These are phyloP conservation scores for Magallana angulata DNA, from an alignment of 1,140 invertebrate species.

Conservation along the genomic window DNA sequence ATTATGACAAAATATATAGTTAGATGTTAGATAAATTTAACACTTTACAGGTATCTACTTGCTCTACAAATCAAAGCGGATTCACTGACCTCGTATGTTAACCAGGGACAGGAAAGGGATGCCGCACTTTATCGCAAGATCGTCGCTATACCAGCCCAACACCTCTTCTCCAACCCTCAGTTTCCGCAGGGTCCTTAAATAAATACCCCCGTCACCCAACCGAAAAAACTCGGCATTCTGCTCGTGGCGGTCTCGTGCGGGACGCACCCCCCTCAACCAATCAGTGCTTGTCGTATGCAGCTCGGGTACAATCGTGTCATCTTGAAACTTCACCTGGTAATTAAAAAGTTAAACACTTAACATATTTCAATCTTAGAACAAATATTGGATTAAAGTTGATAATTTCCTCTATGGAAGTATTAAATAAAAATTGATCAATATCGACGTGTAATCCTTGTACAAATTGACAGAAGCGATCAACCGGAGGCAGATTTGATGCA, in stretches of 20 bases:
- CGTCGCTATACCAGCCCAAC: constrained; percentile 90
- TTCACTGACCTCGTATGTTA: constrained; percentile 88
- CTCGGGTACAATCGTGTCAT: constrained; percentile 51
- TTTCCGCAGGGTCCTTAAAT: constrained; percentile 74
- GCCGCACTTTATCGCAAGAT: constrained; percentile 85
- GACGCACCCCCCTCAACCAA: constrained; percentile 82
- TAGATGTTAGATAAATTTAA: too few relatives aligned
- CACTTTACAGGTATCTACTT: too few relatives aligned
- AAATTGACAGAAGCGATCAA: constrained; percentile 10
- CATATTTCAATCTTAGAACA: constrained; percentile 28
- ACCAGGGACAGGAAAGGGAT: constrained; percentile 88
- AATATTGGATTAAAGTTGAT: constrained; percentile 37
- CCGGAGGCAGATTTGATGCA: constrained; percentile 26
- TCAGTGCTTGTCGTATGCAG: constrained; percentile 57
- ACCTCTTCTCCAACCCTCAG: constrained; percentile 84
- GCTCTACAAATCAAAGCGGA: too few relatives aligned
- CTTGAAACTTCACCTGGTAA: constrained; percentile 55
- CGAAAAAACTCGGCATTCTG: constrained; percentile 83
- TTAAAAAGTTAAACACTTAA: constrained; percentile 47
- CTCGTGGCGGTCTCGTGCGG: constrained; percentile 86
- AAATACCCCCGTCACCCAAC: constrained; percentile 61
- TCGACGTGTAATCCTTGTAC: neutral
- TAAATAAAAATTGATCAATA: constrained; percentile 27
- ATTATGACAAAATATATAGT: too few relatives aligned
- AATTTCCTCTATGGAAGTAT: constrained; percentile 29